Base-by-base conservation (phyloP, 2,113 vertebrate genomes). In the Baryphthengus martii region DNA sequence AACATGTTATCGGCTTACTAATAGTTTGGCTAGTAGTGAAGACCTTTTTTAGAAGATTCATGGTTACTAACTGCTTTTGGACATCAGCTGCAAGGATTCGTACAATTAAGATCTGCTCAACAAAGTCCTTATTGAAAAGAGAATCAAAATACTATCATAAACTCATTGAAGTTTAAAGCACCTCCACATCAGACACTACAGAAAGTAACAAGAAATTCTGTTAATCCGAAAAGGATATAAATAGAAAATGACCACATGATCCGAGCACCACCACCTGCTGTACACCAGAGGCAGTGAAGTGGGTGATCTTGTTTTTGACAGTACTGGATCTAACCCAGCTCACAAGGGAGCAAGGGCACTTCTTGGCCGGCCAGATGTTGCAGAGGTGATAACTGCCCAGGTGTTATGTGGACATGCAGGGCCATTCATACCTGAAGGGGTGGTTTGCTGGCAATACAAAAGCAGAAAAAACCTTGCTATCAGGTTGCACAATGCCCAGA, bases 201-300 rank as follows among this genome's bases (percentile, higher is more conserved):
- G 87, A 77, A 61, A 50, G n/a, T 40, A 63, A 17, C 39, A 42
- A 12, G 14, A n/a, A 85, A 67, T 40, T n/a, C 59, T 55, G 2
- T 49, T 44, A 72, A 56, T 16, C 8, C 13, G 2, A 28, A 31
- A 66, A 63, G 15, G 17, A 3, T 20, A 16, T 28, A 17, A 75
- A 90, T 5, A 77, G 85, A 61, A 52, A 47, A 14, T 0, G 1
- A 58, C 4, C 5, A 9, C 6, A 6, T 0, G 31, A 47, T 19
- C 72, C 74, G 49, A 55, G 16, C 28, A 74, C 2, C 58, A 74
- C 6, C 45, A 52, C 29, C 59, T 49, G 70, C 85, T 61, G 20
- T 52, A 58, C 3, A 4, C 33, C 1, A 6, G 70, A 61, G 19
- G 55, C 2, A 63, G n/a, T 35, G 72, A n/a, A 11, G 63, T 11